Evolutionary conservation across 2,888 invertebrate species (phyloP).

Genomic region (Cephus spinipes): DNA sequence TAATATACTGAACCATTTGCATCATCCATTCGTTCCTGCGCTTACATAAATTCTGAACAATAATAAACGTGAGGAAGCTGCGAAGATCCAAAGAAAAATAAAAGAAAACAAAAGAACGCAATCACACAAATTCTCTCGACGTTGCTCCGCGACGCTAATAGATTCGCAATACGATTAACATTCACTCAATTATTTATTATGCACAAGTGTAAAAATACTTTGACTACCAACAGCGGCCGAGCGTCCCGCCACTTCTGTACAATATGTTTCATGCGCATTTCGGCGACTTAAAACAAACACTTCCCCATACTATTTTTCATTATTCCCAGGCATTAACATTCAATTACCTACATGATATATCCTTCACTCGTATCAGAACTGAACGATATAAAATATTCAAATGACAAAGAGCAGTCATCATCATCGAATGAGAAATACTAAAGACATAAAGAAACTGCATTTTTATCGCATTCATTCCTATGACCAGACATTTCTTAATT

Average conservation of each 20-base stretch:
- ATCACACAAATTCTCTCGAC: background rate
- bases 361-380: background rate
- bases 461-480: background rate
- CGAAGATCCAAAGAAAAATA: background rate
- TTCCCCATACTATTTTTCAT: background rate
- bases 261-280: background rate
- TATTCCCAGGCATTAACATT: background rate
- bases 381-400: background rate
- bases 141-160: background rate
- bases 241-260: background rate
- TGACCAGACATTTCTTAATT: background rate
- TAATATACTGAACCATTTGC: background rate
- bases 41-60: background rate
- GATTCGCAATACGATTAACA: background rate
- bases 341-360: too few species aligned
- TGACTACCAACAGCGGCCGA: background rate
- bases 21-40: background rate
- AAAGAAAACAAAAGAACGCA: background rate
- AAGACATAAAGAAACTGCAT: background rate
- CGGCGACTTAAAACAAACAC: background rate
- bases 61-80: background rate
- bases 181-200: background rate
- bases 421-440: background rate
- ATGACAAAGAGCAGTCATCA: background rate
- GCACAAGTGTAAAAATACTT: background rate